phyloP scores from a whole-genome alignment of 2,888 invertebrate species.

The Orthosia gracilis region DNA sequence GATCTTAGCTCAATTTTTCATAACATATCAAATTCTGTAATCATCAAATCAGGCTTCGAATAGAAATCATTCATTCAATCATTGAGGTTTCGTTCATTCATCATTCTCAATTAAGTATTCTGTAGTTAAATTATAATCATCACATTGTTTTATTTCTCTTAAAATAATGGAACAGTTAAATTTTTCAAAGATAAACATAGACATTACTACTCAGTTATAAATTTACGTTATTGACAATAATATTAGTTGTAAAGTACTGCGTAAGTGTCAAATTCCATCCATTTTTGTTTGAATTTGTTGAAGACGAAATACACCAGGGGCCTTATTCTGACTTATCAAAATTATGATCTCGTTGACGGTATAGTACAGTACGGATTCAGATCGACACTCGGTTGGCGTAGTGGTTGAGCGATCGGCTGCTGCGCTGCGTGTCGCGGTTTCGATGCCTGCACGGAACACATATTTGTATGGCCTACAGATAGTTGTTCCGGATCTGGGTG shows the following conservation, averaged over 20 bases:
- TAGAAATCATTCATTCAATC: constrained; percentile 39
- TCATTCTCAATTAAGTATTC: constrained; percentile 31
- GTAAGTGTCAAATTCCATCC: constrained; percentile 80
- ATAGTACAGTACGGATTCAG: too few species aligned
- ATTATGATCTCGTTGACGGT: too few species aligned
- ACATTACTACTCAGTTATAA: constrained; percentile 46
- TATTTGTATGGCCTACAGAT: too few species aligned
- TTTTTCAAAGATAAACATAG: constrained; percentile 37
- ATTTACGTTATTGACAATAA: constrained; percentile 76
- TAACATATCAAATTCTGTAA: constrained; percentile 43
- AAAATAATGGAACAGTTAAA: background rate
- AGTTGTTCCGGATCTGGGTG: too few species aligned
- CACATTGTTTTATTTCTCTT: constrained; percentile 38
- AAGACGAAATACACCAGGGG: constrained; percentile 12
- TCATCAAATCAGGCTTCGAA: constrained; percentile 32
- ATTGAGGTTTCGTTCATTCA: constrained; percentile 38
- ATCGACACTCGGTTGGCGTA: too few species aligned
- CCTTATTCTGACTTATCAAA: too few species aligned
- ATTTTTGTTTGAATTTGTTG: constrained; percentile 65
- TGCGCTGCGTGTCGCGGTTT: too few species aligned
- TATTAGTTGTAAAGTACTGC: constrained; percentile 70
- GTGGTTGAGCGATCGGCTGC: too few species aligned
- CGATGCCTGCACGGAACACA: too few species aligned
- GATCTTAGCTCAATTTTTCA: constrained; percentile 63
- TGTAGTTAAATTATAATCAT: constrained; percentile 53